Conservation (phyloP, 2,888 invertebrate genomes). For the Dasypolia templi region DNA sequence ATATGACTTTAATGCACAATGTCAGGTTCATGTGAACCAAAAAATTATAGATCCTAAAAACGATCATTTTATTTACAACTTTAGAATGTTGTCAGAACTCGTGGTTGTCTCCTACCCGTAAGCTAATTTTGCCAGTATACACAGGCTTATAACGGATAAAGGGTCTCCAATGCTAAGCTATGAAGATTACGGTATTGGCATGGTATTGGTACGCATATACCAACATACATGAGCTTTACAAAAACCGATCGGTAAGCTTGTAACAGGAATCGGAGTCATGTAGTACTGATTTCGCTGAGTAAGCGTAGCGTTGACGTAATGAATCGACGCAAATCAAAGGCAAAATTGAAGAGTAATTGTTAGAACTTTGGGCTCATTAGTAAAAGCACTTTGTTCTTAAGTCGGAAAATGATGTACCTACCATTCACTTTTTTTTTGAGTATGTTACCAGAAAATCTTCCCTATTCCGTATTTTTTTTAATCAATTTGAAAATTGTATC, state of each 20-base stretch:
- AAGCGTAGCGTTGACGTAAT: conserved; percentile 34
- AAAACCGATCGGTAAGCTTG: neutral
- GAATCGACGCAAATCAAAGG: conserved; percentile 42
- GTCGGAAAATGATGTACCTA: neutral
- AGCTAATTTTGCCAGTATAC: conserved; percentile 8
- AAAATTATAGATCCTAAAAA: neutral
- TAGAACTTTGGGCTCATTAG: conserved; percentile 43
- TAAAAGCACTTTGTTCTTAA: conserved; percentile 1
- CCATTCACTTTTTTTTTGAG: neutral
- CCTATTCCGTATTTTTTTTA: neutral
- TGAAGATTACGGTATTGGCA: conserved; percentile 30
- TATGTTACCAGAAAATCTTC: neutral
- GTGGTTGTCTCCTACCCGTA: neutral
- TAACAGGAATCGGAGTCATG: conserved; percentile 3
- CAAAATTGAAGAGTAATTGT: conserved; percentile 47
- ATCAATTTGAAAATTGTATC: neutral
- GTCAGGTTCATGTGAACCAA: neutral
- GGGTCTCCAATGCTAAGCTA: conserved; percentile 14
- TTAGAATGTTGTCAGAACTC: neutral
- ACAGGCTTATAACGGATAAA: conserved; percentile 18
- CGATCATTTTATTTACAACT: neutral
- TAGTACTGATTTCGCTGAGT: conserved; percentile 23
- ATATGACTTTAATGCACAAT: neutral
- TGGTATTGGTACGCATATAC: conserved; percentile 3
- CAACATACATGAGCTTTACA: neutral